phyloP scores from a whole-genome alignment of 2,888 invertebrate genomes.

The Tryphoninae sp. region DNA sequence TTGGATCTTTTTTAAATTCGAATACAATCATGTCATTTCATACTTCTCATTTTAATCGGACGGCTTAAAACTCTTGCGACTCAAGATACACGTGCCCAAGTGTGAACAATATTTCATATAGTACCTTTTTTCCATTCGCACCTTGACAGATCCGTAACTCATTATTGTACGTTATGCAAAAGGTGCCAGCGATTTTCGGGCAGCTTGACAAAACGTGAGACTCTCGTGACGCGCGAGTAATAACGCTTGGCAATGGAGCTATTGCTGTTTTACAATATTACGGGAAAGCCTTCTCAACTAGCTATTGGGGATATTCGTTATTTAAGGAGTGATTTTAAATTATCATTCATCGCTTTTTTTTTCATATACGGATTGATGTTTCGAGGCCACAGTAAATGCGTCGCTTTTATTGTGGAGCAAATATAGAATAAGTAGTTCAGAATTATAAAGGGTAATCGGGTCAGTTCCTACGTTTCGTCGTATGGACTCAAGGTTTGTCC shows the following conservation, averaged over 20 bases:
- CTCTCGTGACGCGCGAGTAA: slow-evolving; percentile 24
- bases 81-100: no score
- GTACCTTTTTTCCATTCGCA: background rate
- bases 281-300: slow-evolving; percentile 44
- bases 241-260: slow-evolving; percentile 43
- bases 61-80: no score
- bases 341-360: slow-evolving; percentile 17
- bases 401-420: slow-evolving; percentile 29
- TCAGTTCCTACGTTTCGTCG: slow-evolving; percentile 27
- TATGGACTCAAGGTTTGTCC: slow-evolving; percentile 31
- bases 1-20: no score
- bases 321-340: background rate
- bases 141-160: background rate
- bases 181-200: slow-evolving; percentile 50
- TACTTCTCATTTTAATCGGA: no score
- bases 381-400: background rate
- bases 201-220: slow-evolving; percentile 52
- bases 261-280: slow-evolving; percentile 20
- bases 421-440: slow-evolving; percentile 55
- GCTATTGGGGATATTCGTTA: slow-evolving; percentile 32
- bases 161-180: slow-evolving; percentile 32
- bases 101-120: slow-evolving; percentile 11
- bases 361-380: background rate
- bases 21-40: no score
- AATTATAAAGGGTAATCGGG: slow-evolving; percentile 4